A percentile compares a stretch with the other conserved stretches of the same genome.
Conservation (phyloP, 2,797 vertebrate genomes). For the Myotis planiceps region DNA sequence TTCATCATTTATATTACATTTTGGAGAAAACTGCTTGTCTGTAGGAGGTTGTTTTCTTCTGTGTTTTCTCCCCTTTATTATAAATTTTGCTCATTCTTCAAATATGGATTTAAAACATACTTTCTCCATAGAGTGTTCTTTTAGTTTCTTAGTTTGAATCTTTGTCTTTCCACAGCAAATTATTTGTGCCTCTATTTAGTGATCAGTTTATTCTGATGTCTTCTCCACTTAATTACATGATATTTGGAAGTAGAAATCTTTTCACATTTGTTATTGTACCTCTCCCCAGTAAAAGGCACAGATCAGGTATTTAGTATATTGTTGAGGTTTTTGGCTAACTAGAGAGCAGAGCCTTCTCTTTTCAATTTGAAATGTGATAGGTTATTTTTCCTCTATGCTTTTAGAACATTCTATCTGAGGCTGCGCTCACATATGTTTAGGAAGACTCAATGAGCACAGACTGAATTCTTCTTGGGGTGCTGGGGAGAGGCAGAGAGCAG, state of each 20-base stretch:
- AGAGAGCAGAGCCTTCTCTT: constrained; percentile 11
- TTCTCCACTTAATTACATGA: not conserved
- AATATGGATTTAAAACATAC: not conserved
- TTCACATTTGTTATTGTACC: constrained; percentile 7
- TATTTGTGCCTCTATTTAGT: constrained; percentile 17
- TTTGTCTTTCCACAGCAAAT: not conserved
- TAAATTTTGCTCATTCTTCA: constrained; percentile 12
- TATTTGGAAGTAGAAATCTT: not conserved
- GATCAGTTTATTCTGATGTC: not conserved
- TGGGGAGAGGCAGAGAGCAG: not conserved
- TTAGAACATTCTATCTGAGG: constrained; percentile 4
- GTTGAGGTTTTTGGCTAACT: not conserved
- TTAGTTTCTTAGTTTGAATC: not conserved
- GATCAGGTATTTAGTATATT: not conserved
- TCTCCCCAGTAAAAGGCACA: not conserved
- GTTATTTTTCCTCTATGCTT: constrained; percentile 4
- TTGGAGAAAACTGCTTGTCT: constrained; percentile 27
- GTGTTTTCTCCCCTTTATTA: not conserved
- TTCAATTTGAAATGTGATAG: not conserved
- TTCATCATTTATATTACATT: constrained; percentile 4
- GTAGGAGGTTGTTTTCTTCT: not conserved
- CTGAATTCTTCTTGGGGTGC: not conserved
- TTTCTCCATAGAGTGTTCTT: not conserved
- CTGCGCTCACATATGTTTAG: not conserved
- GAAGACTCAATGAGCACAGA: not conserved